phyloP scores from a whole-genome alignment of 2,888 invertebrate species.

The Acrocera orbiculus region DNA sequence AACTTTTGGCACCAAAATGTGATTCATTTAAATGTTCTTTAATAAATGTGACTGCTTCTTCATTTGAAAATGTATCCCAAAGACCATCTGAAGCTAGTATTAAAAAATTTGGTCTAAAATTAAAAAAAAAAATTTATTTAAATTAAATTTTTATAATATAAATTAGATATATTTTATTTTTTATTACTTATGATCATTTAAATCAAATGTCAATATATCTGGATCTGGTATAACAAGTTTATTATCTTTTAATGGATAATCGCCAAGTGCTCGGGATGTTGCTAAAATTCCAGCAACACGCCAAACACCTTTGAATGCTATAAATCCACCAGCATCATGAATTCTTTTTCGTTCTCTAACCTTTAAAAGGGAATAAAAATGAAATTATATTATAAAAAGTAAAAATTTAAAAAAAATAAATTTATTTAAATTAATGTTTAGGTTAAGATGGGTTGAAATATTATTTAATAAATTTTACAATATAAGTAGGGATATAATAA shows the following conservation, averaged over 20 bases:
- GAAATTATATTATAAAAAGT: neutral
- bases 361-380: constrained; percentile 31
- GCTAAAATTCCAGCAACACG: constrained; percentile 88
- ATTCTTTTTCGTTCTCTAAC: constrained; percentile 80
- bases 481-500: no score
- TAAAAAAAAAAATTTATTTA: constrained; percentile 1
- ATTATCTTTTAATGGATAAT: constrained; percentile 87
- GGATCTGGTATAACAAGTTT: constrained; percentile 90
- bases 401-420: no score
- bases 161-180: neutral
- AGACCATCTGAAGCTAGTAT: constrained; percentile 89
- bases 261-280: constrained; percentile 84
- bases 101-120: constrained; percentile 55
- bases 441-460: no score
- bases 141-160: constrained; percentile 1
- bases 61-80: constrained; percentile 92
- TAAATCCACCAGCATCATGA: constrained; percentile 87
- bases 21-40: constrained; percentile 71
- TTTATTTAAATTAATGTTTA: no score
- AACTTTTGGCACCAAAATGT: constrained; percentile 78
- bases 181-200: constrained; percentile 52
- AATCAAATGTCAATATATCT: constrained; percentile 80
- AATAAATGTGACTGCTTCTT: constrained; percentile 81
- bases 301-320: constrained; percentile 93
- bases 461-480: no score